Evolutionary conservation across 30 jellyfish, hydroid and myxozoan genomes (phyloP).

Genomic region (Aurelia aurita): DNA sequence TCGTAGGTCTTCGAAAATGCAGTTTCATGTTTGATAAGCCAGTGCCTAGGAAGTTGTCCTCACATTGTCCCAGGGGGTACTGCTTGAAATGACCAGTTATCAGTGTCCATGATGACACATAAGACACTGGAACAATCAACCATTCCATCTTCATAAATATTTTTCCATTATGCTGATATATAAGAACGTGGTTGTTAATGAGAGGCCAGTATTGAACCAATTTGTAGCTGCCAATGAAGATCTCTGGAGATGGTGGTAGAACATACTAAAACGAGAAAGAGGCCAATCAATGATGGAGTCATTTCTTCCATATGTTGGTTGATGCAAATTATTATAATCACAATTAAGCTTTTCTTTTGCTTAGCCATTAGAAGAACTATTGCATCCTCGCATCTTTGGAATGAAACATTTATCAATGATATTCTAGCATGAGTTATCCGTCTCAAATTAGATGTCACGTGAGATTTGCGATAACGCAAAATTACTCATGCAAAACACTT

Average conservation of each 20-base stretch:
- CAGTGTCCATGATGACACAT: conserved; percentile 58
- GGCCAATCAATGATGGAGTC: too few species aligned
- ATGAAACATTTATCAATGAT: too few species aligned
- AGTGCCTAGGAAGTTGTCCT: conserved; percentile 44
- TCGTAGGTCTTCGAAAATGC: conserved; percentile 47
- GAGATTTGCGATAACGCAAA: too few species aligned
- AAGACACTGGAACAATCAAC: conserved; percentile 60
- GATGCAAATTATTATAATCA: background rate
- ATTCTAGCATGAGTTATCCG: too few species aligned
- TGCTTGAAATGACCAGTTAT: conserved; percentile 66
- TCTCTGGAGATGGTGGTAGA: conserved; percentile 60
- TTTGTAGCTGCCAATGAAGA: conserved; percentile 66
- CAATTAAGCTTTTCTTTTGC: too few species aligned
- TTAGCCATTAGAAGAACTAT: too few species aligned
- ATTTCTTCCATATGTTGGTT: too few species aligned
- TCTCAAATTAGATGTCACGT: too few species aligned
- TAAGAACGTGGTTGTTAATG: conserved; percentile 37
- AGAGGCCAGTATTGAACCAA: conserved; percentile 81
- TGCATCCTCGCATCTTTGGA: too few species aligned
- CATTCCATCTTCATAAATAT: conserved; percentile 65
- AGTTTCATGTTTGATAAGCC: conserved; percentile 47
- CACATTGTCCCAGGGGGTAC: conserved; percentile 52
- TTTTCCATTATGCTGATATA: conserved; percentile 4
- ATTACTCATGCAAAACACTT: too few species aligned
- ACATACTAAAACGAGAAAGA: conserved; percentile 56